Base-by-base conservation (phyloP, 2,888 invertebrate species). In the Plagodis pulveraria region DNA sequence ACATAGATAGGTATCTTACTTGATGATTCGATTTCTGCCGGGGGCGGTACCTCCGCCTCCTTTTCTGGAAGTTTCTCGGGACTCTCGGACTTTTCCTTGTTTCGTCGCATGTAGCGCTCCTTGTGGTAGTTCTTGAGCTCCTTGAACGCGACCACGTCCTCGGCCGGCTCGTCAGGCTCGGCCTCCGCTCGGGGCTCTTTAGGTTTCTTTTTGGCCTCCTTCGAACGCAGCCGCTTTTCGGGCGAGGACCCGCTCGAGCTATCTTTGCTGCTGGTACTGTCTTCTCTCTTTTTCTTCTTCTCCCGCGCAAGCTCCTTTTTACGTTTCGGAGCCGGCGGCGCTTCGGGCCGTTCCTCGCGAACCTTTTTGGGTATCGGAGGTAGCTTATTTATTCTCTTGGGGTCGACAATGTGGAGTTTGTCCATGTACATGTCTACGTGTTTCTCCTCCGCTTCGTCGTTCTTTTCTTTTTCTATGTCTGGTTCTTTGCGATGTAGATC, bases 81-180 rank as follows among this genome's bases (percentile, higher is more conserved):
- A 81, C 94, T 95, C 73, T 93, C 91, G 34, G 94, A 94, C 69
- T 90, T 92, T 65, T 94, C 94, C 66, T 94, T 90, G 81, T 95
- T 95, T 57, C 95, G 92, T 57, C 95, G 89, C 79, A 95, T 93
- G 89, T 96, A 96, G 56, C 95, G 92, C 74, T 94, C 94, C 84
- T 94, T 94, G 77, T 91, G 87, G 70, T 92, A 93, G 67, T 90
- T 91, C 76, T 93, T 94, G 43, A 94, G 84, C 73, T 94, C 94
- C 80, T 94, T 94, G 83, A 94, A 94, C 33, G 87, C 72, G 11
- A 89, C 85, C 22, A 77, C 67, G 56, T 81, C 85, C n/a, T 71
- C 63, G 36, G 71, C 73, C 12, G 73, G 66, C 36, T 72, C 12
- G 2, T 6, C 70, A 10, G 66, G 57, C 9, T 78, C 74, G 35